Conservation (phyloP, 1,140 invertebrate species). For the Lethocerus indicus region DNA sequence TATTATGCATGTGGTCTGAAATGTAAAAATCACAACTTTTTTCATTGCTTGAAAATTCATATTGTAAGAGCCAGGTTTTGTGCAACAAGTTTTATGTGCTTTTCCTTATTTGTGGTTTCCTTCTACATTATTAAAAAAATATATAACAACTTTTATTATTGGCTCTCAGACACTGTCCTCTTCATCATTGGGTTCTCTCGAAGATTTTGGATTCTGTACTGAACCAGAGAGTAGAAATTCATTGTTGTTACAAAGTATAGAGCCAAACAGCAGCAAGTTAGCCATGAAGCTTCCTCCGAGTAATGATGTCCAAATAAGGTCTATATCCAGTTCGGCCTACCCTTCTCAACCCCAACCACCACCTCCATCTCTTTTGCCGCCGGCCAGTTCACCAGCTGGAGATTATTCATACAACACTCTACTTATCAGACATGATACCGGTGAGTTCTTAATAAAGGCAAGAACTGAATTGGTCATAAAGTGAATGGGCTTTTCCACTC, state of each 20-base stretch:
- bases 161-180: too few species aligned
- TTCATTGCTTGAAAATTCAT: too few species aligned
- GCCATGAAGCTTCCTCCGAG: background rate
- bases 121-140: too few species aligned
- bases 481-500: too few species aligned
- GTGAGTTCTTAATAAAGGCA: background rate
- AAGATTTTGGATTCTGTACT: conserved; percentile 5
- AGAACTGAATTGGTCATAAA: too few species aligned
- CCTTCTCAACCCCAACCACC: background rate
- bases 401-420: conserved; percentile 7
- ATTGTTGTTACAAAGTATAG: conserved; percentile 4
- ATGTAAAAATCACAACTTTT: too few species aligned
- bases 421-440: conserved; percentile 9
- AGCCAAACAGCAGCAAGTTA: background rate
- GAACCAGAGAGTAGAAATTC: background rate
- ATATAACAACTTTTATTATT: too few species aligned
- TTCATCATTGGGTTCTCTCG: conserved; percentile 9
- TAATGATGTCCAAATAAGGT: too few species aligned
- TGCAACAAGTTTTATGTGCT: too few species aligned
- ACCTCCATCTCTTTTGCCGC: background rate
- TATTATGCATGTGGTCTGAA: too few species aligned
- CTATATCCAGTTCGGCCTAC: background rate
- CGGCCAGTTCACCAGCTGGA: background rate
- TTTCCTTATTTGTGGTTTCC: too few species aligned
- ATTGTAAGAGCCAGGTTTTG: too few species aligned